A percentile compares a stretch with the other conserved stretches of the same genome.
phyloP scores from a whole-genome alignment of 2,113 vertebrate genomes.

The Furnarius figulus region DNA sequence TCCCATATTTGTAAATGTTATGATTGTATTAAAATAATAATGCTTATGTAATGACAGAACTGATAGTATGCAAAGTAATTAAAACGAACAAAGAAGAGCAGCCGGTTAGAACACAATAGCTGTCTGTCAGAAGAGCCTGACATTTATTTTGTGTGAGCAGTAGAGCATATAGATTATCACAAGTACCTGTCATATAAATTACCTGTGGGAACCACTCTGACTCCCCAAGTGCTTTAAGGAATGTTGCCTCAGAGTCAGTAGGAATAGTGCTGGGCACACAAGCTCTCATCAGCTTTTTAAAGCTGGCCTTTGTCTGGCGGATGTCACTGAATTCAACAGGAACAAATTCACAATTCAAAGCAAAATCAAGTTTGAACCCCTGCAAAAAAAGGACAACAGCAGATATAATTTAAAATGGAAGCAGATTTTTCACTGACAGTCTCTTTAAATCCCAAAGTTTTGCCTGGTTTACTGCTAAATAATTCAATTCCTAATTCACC shows the following conservation, averaged over 20 bases:
- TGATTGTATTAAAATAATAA: not conserved
- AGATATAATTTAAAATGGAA: constrained; percentile 12
- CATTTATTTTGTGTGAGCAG: constrained; percentile 31
- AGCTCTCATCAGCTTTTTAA: constrained; percentile 95
- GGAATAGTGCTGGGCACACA: constrained; percentile 90
- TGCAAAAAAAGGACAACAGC: constrained; percentile 66
- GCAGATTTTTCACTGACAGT: not conserved
- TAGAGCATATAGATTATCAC: not conserved
- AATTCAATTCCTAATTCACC: not conserved
- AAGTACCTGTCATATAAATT: constrained; percentile 45
- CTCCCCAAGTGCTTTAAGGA: constrained; percentile 91
- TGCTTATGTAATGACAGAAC: not conserved
- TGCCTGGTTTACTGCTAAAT: not conserved
- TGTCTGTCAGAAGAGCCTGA: not conserved
- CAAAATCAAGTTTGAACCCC: constrained; percentile 92
- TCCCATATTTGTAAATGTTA: not conserved
- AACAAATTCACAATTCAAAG: constrained; percentile 95
- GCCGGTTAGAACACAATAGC: not conserved
- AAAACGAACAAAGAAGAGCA: not conserved
- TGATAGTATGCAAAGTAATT: not conserved
- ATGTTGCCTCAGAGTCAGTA: constrained; percentile 87
- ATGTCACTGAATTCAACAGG: constrained; percentile 95
- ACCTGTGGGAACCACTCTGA: constrained; percentile 98
- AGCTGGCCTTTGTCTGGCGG: constrained; percentile 91
- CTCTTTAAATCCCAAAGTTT: not conserved